Evolutionary conservation across 2,113 vertebrate genomes (phyloP), one percentile per base, ranked within the genome.

Genomic region (Calidris pygmaea): DNA sequence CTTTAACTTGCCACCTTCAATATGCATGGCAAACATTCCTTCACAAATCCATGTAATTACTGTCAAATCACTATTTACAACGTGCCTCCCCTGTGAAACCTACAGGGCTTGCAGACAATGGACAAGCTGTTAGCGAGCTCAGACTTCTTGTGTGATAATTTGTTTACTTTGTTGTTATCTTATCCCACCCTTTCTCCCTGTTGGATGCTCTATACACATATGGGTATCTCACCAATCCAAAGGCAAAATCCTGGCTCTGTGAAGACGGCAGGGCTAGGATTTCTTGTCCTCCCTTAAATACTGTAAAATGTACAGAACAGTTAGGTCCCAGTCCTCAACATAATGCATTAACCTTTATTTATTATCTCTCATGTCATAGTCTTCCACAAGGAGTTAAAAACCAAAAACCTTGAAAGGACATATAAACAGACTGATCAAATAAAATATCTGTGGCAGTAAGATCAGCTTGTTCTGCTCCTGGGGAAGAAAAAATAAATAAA

Each of bases 21-120:
- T 91, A 87, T 70, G 47, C 78, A 97, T 34, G 73, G 73, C 65
- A 96, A 97, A 96, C 91, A 93, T 90, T 91, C 73, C 45, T 85
- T 92, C 88, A 89, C 85, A 91, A 95, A 97, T 91, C 87, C 71
- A 88, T 21, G 34, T 87, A 89, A 94, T 91, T 96, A 96, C 89
- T 93, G 81, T 91, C 96, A 95, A 93, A 92, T 93, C 77, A 82
- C 59, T 95, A 71, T 85, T 96, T 95, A 93, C 77, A 85, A 23
- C 1, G 1, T 41, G 87, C 41, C 45, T 96, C 55, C 65, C 82
- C 55, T 63, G 56, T 90, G 87, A 87, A 90, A 87, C 83, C 47
- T 93, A 88, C 63, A 72, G 29, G 29, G 86, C 37, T 92, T 89
- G 80, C 43, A 77, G 85, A 93, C 89, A 96, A 68, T 68, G 91